Base-by-base conservation (phyloP, 2,113 vertebrate genomes). In the Oenanthe oenanthe region DNA sequence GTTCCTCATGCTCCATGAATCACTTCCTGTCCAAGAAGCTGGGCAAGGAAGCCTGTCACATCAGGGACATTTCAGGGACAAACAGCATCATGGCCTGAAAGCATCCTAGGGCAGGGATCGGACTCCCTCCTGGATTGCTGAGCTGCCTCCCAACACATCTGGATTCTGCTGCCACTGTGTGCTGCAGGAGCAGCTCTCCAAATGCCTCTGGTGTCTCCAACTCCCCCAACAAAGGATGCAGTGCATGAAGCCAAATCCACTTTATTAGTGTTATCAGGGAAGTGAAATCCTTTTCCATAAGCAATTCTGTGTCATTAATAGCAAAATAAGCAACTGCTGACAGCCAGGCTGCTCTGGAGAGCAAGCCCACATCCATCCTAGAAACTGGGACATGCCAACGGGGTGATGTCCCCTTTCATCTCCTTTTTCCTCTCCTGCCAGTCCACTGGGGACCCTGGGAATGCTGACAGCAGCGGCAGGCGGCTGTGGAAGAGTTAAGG, bases 401-500 rank as follows among this genome's bases (percentile, higher is more conserved):
- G 11, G 42, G 32, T 12, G 24, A 73, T 10, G 45, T 18, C 72
- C 72, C 17, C 63, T 57, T 56, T 51, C 38, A 18, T 47, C 77
- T 87, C 53, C 14, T 62, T 76, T 76, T 76, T 32, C 63, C 14
- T 61, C 34, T 83, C 48, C 34, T 62, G 31, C 48, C 31, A 42
- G 34, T 76, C 71, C 42, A 5, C 0, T 24, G 57, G 74, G 47
- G 60, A 47, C 72, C 12, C 50, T 5, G 57, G 68, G 63, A 86
- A 19, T 0, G 4, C 4, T 2, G 24, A 24, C 53, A 50, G 58
- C 66, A 43, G 40, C 1, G 0, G 62, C 82, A 53, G 72, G 29
- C 2, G 32, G 88, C 38, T 78, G 70, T 25, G 54, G 75, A 94
- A 63, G 96, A 84, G 93, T 94, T 95, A 96, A 95, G 40, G n/a